Percentiles rank a stretch among this genome's conserved stretches.
phyloP scores from a whole-genome alignment of 2,888 invertebrate genomes.

The Netelia fuscicornis region DNA sequence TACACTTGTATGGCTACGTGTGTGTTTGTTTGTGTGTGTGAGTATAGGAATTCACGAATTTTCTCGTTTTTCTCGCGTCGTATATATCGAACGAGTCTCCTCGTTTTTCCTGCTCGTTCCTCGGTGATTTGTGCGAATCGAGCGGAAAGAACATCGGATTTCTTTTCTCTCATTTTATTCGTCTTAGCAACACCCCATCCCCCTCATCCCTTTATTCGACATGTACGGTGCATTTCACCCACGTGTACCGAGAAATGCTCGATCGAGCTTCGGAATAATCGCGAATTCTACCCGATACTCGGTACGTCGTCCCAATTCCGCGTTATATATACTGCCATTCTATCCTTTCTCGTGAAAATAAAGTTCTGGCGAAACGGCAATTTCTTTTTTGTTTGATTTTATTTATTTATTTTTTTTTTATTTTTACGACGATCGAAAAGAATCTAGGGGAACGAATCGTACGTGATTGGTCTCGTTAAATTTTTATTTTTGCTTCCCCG shows the following conservation, averaged over 20 bases:
- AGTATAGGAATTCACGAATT: constrained; percentile 42
- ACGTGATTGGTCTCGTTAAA: too few relatives aligned
- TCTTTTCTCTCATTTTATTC: constrained; percentile 53
- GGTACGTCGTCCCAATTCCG: background rate
- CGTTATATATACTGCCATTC: background rate
- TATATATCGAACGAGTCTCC: constrained; percentile 41
- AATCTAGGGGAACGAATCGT: too few relatives aligned
- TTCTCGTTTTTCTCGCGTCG: constrained; percentile 6
- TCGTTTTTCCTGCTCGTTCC: constrained; percentile 34
- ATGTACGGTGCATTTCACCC: background rate
- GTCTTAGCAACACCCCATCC: constrained; percentile 27
- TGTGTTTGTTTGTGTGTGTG: background rate
- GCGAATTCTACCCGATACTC: constrained; percentile 25
- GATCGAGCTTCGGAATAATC: constrained; percentile 47
- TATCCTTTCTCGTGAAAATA: too few relatives aligned
- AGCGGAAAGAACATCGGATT: constrained; percentile 48
- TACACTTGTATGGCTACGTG: background rate
- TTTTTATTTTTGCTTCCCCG: too few relatives aligned
- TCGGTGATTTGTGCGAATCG: constrained; percentile 55
- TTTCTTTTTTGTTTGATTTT: too few relatives aligned
- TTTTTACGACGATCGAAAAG: too few relatives aligned
- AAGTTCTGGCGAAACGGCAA: too few relatives aligned
- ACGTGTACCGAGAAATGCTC: constrained; percentile 28
- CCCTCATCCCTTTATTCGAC: constrained; percentile 24
- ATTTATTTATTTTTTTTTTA: background rate